Evolutionary conservation across 2,888 invertebrate species (phyloP).

Genomic region (Nineta flava): DNA sequence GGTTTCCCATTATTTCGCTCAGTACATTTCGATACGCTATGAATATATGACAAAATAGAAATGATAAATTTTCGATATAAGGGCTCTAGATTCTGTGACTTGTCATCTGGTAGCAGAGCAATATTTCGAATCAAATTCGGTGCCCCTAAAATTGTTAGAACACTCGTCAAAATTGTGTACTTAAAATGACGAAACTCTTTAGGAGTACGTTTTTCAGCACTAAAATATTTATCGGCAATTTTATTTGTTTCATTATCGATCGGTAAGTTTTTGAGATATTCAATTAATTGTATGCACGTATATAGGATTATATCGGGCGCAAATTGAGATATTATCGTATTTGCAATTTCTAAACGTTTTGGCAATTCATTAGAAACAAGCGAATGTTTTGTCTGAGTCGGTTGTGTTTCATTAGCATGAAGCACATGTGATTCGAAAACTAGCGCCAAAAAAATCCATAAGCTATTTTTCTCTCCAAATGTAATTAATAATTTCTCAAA

Average conservation of each 20-base stretch:
- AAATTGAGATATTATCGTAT: slow-evolving; percentile 50
- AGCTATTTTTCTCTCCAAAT: slow-evolving; percentile 43
- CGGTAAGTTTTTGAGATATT: slow-evolving; percentile 50
- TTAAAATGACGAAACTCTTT: slow-evolving; percentile 75
- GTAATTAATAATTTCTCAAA: slow-evolving; percentile 66
- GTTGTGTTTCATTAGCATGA: slow-evolving; percentile 33
- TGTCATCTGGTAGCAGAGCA: slow-evolving; percentile 32
- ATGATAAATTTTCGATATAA: slow-evolving; percentile 55
- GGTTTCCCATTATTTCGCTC: slow-evolving; percentile 41
- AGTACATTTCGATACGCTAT: slow-evolving; percentile 42
- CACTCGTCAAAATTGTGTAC: slow-evolving; percentile 59
- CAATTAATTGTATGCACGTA: slow-evolving; percentile 48
- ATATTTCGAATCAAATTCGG: slow-evolving; percentile 51
- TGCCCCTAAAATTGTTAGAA: slow-evolving; percentile 51
- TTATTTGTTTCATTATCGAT: slow-evolving; percentile 26
- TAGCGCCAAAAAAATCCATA: slow-evolving; percentile 56
- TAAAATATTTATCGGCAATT: slow-evolving; percentile 36
- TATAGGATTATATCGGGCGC: slow-evolving; percentile 41
- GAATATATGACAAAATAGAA: slow-evolving; percentile 48
- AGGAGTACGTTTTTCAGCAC: slow-evolving; percentile 44
- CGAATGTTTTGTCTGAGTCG: slow-evolving; percentile 19
- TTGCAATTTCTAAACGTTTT: slow-evolving; percentile 48
- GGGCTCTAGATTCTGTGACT: slow-evolving; percentile 35
- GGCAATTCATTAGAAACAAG: slow-evolving; percentile 23
- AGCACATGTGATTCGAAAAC: slow-evolving; percentile 55